Base-by-base conservation (phyloP, 2,113 vertebrate genomes). In the Paedocypris sp. region DNA sequence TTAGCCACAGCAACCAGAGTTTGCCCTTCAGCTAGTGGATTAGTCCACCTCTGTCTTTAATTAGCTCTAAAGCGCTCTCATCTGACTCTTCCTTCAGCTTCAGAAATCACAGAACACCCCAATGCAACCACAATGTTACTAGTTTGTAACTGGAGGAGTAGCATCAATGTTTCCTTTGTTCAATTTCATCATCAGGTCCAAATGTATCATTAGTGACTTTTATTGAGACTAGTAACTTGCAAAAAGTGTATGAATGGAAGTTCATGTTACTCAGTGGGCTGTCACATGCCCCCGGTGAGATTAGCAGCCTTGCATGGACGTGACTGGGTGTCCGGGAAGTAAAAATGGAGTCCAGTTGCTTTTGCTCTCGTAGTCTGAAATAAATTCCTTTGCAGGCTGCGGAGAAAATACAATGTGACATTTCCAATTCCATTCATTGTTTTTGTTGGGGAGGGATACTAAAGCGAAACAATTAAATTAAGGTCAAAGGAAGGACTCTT, bases 251-350 rank as follows among this genome's bases (percentile, higher is more conserved):
- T n/a, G n/a, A n/a, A n/a, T n/a, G n/a, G n/a, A 72, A 77, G 79
- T 77, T 81, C 68, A 79, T 58, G 60, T 78, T 77, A 69, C 73
- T 35, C 38, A 36, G 38, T 64, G 66, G 58, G 50, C 56, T 68
- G 71, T 75, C 72, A 74, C 71, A 70, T 77, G 76, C 74, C 70
- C 57, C 4, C 62, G 11, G 67, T 28, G 64, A 78, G 60, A 79
- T 80, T 75, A 78, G 67, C 76, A 76, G 69, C 75, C 73, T 56
- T 74, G 60, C 68, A 53, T 58, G 67, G 62, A 78, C 61, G 69
- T 82, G 78, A 75, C 76, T 46, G 23, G 64, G 64, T 26, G 36
- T 57, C 54, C 6, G 46, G 64, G 70, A 62, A 48, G 1, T 53
- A 25, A 51, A 51, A 60, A 50, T 49, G 33, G n/a, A 29, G 22